Conservation (phyloP, 92 coral and sea anemone species). For the Palythoa grandis region DNA sequence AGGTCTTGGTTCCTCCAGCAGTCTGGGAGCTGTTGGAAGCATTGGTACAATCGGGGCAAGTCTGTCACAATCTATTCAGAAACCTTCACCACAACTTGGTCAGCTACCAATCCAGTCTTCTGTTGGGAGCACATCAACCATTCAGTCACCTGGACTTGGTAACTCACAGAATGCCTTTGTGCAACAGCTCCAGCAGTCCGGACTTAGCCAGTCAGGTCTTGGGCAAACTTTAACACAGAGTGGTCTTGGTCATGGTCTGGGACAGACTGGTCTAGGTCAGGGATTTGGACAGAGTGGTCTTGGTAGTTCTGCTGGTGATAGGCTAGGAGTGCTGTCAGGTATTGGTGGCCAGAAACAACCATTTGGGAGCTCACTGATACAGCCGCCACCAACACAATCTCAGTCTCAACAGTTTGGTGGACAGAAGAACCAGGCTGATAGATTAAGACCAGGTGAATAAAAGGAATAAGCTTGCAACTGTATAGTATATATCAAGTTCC, state of each 20-base stretch:
- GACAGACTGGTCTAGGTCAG: conserved; percentile 38
- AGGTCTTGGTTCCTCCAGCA: conserved; percentile 67
- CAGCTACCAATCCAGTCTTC: conserved; percentile 71
- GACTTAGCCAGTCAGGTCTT: conserved; percentile 66
- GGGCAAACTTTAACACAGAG: conserved; percentile 32
- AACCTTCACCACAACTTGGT: conserved; percentile 85
- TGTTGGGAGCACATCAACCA: conserved; percentile 61
- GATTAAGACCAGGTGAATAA: conserved; percentile 79
- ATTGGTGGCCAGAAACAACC: conserved; percentile 76
- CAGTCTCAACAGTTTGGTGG: conserved; percentile 65
- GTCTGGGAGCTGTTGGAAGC: conserved; percentile 88
- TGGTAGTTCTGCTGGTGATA: conserved; percentile 71
- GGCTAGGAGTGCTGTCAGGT: conserved; percentile 70
- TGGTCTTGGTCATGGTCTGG: conserved; percentile 27
- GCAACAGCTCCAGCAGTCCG: conserved; percentile 86
- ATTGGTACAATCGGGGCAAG: conserved; percentile 90
- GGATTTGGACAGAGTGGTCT: conserved; percentile 31
- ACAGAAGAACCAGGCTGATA: conserved; percentile 78
- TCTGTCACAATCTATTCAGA: conserved; percentile 81
- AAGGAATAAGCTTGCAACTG: neutral
- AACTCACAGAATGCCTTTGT: conserved; percentile 79
- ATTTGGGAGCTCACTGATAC: conserved; percentile 69
- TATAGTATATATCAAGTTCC: too few species aligned
- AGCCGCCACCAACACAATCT: conserved; percentile 66
- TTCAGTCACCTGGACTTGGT: conserved; percentile 82